Conservation (phyloP, 2,113 vertebrate genomes). For the Potamarius usumacintae region DNA sequence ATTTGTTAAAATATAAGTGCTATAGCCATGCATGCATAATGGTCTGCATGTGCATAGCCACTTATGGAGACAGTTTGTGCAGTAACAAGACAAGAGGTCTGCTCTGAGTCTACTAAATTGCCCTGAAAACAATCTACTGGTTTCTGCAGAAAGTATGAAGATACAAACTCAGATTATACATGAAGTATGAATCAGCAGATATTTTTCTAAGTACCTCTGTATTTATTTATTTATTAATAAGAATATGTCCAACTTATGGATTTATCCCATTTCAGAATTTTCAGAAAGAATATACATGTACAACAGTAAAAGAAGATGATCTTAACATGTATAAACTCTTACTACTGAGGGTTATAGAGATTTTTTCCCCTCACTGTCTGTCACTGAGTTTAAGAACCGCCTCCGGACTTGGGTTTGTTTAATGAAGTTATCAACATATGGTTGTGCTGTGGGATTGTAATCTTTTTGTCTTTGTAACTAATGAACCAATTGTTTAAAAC, state of each 20-base stretch:
- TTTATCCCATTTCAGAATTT: background rate
- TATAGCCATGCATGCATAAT: too few species aligned
- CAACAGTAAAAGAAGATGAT: background rate
- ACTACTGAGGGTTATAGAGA: background rate
- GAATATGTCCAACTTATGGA: background rate
- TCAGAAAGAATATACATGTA: background rate
- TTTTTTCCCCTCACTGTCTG: background rate
- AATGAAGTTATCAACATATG: background rate
- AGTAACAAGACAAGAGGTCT: background rate
- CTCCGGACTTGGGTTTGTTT: background rate
- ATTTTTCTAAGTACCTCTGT: background rate
- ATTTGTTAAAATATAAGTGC: too few species aligned
- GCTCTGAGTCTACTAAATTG: background rate
- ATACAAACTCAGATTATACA: background rate
- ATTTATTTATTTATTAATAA: background rate
- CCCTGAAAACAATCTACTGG: background rate
- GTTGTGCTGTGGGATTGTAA: background rate
- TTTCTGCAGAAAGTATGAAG: background rate
- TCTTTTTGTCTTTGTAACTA: background rate
- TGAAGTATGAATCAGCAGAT: background rate
- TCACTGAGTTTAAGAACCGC: background rate
- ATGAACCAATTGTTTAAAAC: background rate
- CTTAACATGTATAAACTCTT: background rate
- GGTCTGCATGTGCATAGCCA: too few species aligned
- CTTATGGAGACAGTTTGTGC: too few species aligned